A percentile compares a stretch with the other conserved stretches of the same genome.
Evolutionary conservation across 2,888 invertebrate genomes (phyloP).

Genomic region (Venustoraphidia nigricollis): DNA sequence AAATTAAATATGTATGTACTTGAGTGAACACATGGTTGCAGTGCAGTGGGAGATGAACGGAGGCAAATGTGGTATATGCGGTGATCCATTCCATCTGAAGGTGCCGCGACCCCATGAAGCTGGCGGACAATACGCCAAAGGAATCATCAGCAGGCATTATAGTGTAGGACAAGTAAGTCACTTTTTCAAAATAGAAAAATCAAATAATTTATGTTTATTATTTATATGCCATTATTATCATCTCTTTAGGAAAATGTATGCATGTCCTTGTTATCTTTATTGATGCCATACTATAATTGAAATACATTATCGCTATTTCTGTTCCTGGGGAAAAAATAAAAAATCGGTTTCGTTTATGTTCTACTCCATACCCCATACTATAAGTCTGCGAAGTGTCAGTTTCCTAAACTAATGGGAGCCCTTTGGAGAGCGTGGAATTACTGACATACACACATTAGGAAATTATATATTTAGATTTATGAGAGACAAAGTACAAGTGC

Average conservation of each 20-base stretch:
- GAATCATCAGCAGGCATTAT: slow-evolving; percentile 68
- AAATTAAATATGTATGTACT: slow-evolving; percentile 1
- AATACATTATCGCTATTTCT: too few relatives aligned
- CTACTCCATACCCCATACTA: too few relatives aligned
- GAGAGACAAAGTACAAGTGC: too few relatives aligned
- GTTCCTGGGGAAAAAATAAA: too few relatives aligned
- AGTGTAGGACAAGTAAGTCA: slow-evolving; percentile 58
- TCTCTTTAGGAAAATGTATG: background rate
- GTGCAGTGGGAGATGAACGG: slow-evolving; percentile 77
- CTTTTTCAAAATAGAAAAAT: slow-evolving; percentile 1
- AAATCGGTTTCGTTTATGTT: too few relatives aligned
- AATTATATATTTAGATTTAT: too few relatives aligned
- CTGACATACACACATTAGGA: too few relatives aligned
- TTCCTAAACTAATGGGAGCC: too few relatives aligned
- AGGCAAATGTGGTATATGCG: slow-evolving; percentile 81
- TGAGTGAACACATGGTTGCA: slow-evolving; percentile 22
- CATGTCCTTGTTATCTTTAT: background rate
- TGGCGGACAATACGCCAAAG: slow-evolving; percentile 73
- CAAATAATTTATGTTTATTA: background rate
- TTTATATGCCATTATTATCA: too few relatives aligned
- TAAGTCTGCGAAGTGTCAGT: too few relatives aligned
- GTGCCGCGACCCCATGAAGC: slow-evolving; percentile 77
- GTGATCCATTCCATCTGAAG: slow-evolving; percentile 61
- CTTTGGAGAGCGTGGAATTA: too few relatives aligned
- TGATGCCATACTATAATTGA: background rate